Percentiles rank a stretch among this genome's conserved stretches.
These are phyloP conservation scores for Semotilus atromaculatus DNA, from an alignment of 2,797 vertebrate genomes.

Conservation along the genomic window DNA sequence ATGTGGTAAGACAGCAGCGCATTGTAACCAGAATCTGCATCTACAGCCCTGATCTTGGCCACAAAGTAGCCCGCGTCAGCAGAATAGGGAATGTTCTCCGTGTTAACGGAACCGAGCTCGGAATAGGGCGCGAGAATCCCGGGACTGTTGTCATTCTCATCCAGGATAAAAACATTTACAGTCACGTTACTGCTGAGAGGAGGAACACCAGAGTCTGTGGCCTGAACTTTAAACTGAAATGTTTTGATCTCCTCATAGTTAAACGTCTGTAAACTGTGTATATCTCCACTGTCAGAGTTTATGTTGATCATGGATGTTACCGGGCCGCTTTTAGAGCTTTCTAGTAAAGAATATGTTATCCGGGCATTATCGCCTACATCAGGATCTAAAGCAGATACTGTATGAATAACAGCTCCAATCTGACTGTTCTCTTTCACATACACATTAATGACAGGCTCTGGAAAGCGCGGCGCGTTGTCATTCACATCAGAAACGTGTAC, in stretches of 20 bases:
- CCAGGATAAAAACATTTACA: conserved; percentile 60
- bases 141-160: conserved; percentile 63
- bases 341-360: conserved; percentile 65
- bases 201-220: conserved; percentile 72
- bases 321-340: conserved; percentile 43
- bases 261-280: conserved; percentile 67
- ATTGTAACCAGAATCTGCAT: conserved; percentile 58
- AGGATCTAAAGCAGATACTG: conserved; percentile 68
- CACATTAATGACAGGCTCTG: conserved; percentile 62
- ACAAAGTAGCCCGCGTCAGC: neutral
- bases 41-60: conserved; percentile 26
- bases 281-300: conserved; percentile 71
- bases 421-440: conserved; percentile 79
- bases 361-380: conserved; percentile 77
- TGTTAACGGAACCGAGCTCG: conserved; percentile 42
- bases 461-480: conserved; percentile 75
- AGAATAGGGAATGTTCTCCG: conserved; percentile 3
- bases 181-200: conserved; percentile 64
- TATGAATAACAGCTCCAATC: conserved; percentile 70
- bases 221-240: conserved; percentile 67
- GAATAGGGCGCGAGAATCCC: conserved; percentile 51
- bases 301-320: conserved; percentile 66
- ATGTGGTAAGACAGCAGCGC: conserved; percentile 60
- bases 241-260: conserved; percentile 69
- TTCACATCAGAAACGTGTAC: conserved; percentile 85